Evolutionary conservation across 2,888 invertebrate genomes (phyloP), one percentile per base, ranked within the genome.

Genomic region (Acleris emargana): DNA sequence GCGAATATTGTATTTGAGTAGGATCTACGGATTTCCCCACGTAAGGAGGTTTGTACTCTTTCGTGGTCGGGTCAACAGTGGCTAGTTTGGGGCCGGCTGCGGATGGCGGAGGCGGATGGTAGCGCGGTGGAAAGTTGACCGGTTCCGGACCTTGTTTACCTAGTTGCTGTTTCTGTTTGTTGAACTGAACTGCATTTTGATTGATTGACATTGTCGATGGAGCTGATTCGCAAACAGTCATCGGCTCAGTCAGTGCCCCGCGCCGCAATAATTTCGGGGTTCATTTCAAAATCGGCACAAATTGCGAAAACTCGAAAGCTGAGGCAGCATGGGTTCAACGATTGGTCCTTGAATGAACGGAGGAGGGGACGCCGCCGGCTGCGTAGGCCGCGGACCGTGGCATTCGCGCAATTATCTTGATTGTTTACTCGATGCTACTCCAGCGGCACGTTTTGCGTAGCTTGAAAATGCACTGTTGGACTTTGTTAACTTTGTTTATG

Each of bases 41-140:
- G 81, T 86, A 89, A 69, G 88, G 86, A 71, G 83, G 87, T 86
- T 91, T 91, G 73, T 83, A 89, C 82, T 90, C 91, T 73, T 90
- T 90, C 72, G 83, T 82, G 76, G 93, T 80, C 74, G 93, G 80
- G 77, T 93, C 91, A 80, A 94, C 93, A 86, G 95, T 95, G 74
- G 94, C 88, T 79, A 94, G 94, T 69, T 95, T 95, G 69, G 94
- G 93, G 71, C 93, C 93, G 72, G 89, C 87, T 67, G 94, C 93
- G 73, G 96, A 95, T 81, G 94, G 93, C 72, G 96, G 96, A 70
- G 95, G 95, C 76, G 96, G 96, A 83, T 96, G 96, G 89, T 97
- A 96, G 72, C 96, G 94, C 76, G 96, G 96, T 78, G 96, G 96
- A 88, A 91, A 91, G 89, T 86, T 89, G 89, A 91, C 91, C 88